These are phyloP conservation scores for Phrynosoma blainvillii DNA, from an alignment of 2,113 vertebrate genomes.

Conservation along the genomic window DNA sequence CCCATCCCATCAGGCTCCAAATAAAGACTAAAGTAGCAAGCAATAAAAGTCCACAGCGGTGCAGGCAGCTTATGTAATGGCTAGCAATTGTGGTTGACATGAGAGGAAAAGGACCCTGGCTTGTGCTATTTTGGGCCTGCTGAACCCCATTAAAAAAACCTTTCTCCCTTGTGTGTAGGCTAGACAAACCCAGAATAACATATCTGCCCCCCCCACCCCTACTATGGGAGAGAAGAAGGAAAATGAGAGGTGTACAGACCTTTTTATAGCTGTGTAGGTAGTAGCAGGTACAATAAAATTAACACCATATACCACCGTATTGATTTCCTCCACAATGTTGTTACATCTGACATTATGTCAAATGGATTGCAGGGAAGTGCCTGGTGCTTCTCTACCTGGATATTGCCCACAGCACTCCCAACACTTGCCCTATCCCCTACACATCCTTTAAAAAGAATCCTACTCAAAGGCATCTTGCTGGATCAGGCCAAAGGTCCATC, in stretches of 20 bases:
- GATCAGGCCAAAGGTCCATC: background rate
- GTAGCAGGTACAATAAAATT: background rate
- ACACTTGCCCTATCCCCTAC: background rate
- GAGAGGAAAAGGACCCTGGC: background rate
- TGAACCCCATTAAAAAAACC: background rate
- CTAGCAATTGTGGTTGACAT: background rate
- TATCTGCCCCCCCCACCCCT: background rate
- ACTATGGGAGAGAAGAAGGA: background rate
- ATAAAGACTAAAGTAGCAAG: background rate
- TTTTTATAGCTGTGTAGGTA: background rate
- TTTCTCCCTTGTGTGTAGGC: background rate
- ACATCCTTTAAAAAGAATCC: background rate
- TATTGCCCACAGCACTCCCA: background rate
- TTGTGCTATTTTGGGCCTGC: background rate
- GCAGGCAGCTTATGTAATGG: background rate
- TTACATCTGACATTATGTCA: background rate
- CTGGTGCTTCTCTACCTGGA: background rate
- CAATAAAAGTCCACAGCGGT: background rate
- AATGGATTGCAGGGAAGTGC: background rate
- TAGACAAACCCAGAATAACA: too few species aligned
- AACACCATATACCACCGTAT: background rate
- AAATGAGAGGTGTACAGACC: too few species aligned
- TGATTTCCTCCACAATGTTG: background rate
- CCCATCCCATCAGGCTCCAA: background rate
- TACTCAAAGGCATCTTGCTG: background rate